Evolutionary conservation across 92 coral and sea anemone genomes (phyloP), one percentile per base, ranked within the genome.

Genomic region (Siderastrea radians): DNA sequence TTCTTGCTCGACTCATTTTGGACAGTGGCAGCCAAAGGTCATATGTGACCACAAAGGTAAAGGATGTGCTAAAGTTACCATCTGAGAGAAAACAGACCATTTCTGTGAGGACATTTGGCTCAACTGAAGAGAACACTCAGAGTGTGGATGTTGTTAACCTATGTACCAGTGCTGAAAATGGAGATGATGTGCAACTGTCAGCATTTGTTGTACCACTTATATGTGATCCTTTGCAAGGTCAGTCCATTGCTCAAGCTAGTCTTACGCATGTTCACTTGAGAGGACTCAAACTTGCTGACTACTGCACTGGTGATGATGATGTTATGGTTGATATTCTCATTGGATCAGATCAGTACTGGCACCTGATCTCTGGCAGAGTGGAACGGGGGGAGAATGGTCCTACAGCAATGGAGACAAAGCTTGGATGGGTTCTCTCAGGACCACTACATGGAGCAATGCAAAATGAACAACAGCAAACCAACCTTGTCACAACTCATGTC

Each of bases 41-140:
- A 5, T 93, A 90, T 61, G 72, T 93, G 50, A 86, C 91, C 54
- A 77, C 74, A 11, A 59, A 19, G 2, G 50, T 86, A 49, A 86
- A 64, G 69, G 86, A 90, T 3, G 14, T 49, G 47, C 73, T 90
- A 38, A 54, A 58, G 47, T 80, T 76, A 15, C 90, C 85, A n/a
- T 65, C 75, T 60, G 88, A 87, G 50, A 77, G 75, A n/a, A 90
- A 77, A 3, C 89, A 91, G 55, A 76, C 92, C 19, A 72, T 90
- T 59, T 47, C 76, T 45, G 81, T 90, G 14, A 87, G 91, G 44
- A 93, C 94, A 69, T 90, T 84, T 86, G 92, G 88, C 3, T 83
- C 84, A 54, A 86, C 85, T 7, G 92, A 81, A 67, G 92, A 81
- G 51, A 81, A 86, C 57, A 68, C 82, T 50, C 52, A 82, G 69